Conservation (phyloP, 2,797 vertebrate species). For the Rhinatrema bivittatum region DNA sequence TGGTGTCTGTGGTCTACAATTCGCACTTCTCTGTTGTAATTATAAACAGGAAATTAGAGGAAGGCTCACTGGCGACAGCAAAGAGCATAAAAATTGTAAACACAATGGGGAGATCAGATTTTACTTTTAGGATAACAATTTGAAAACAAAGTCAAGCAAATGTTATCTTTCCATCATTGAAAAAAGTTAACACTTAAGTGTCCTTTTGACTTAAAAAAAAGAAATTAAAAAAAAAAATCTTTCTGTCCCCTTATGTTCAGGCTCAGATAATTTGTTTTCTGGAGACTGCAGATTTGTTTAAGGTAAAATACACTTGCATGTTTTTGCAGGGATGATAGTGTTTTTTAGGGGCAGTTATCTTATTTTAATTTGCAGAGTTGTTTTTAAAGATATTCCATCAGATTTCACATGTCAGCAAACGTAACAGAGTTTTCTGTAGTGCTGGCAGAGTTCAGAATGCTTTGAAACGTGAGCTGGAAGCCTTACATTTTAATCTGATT, state of each 20-base stretch:
- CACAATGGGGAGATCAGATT: conserved; percentile 32
- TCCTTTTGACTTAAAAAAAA: conserved; percentile 35
- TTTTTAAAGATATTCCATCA: conserved; percentile 8
- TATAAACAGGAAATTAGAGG: conserved; percentile 52
- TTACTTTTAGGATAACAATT: conserved; percentile 28
- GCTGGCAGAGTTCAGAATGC: background rate
- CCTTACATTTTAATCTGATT: too few species aligned
- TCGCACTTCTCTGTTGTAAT: too few species aligned
- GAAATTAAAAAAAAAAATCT: too few species aligned
- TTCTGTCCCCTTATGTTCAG: conserved; percentile 21
- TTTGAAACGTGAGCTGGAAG: too few species aligned
- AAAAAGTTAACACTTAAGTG: conserved; percentile 14
- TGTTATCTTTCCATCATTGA: conserved; percentile 40
- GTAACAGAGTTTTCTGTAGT: background rate
- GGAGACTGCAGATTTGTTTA: conserved; percentile 34
- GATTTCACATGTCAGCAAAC: background rate
- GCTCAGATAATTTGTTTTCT: conserved; percentile 35
- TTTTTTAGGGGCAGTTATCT: conserved; percentile 19
- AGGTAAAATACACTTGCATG: conserved; percentile 17
- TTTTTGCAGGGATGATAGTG: conserved; percentile 19
- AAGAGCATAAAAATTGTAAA: conserved; percentile 38
- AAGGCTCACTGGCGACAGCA: conserved; percentile 28
- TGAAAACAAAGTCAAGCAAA: conserved; percentile 42
- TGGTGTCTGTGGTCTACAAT: background rate
- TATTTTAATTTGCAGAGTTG: conserved; percentile 7